These are phyloP conservation scores for Cyprinus carpio DNA, from an alignment of 2,113 vertebrate genomes.

Conservation along the genomic window DNA sequence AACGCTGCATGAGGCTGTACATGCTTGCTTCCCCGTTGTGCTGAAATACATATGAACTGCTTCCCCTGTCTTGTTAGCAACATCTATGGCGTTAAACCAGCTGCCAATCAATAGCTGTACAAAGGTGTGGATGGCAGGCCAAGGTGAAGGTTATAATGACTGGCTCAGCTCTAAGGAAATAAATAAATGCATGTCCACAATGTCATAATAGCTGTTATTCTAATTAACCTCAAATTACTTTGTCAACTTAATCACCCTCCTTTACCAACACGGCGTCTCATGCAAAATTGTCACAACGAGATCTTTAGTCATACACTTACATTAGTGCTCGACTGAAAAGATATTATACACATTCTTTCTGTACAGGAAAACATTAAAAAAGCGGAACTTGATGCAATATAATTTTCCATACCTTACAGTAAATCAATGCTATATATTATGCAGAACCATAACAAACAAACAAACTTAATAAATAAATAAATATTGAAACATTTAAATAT, in stretches of 20 bases:
- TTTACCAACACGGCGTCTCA: background rate
- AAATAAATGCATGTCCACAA: slow-evolving; percentile 13
- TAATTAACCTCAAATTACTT: background rate
- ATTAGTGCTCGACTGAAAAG: background rate
- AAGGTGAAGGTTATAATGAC: slow-evolving; percentile 51
- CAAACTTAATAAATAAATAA: too few relatives aligned
- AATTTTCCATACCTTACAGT: background rate
- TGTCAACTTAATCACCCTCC: background rate
- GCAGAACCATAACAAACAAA: too few relatives aligned
- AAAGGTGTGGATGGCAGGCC: slow-evolving; percentile 40
- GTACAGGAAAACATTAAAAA: background rate
- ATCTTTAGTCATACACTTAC: background rate
- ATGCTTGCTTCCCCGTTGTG: background rate
- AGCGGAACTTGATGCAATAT: background rate
- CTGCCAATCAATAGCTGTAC: slow-evolving; percentile 55
- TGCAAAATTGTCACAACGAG: background rate
- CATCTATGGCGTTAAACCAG: slow-evolving; percentile 49
- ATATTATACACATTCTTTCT: background rate
- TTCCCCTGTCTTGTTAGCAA: slow-evolving; percentile 51
- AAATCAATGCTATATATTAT: background rate
- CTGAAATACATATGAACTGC: slow-evolving; percentile 9
- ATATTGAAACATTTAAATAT: too few relatives aligned
- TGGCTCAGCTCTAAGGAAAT: slow-evolving; percentile 4
- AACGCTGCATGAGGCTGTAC: background rate
- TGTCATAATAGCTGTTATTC: slow-evolving; percentile 12